phyloP scores from a whole-genome alignment of 2,888 invertebrate species.

The Drosophila pseudotakahashii region DNA sequence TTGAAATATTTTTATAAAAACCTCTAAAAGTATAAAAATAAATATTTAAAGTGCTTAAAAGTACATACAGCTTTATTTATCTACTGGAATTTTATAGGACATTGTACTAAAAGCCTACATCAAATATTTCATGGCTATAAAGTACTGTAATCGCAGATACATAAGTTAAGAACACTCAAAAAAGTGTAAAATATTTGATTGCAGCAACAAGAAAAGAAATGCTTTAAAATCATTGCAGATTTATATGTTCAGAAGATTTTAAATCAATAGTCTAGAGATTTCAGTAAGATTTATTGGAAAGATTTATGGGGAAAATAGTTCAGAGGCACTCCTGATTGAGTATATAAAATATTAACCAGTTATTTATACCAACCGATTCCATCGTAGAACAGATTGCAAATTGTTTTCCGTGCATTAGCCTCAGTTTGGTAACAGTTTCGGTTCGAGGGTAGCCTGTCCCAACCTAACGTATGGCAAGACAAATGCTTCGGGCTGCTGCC shows the following conservation, averaged over 20 bases:
- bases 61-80: too few relatives aligned
- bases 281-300: background rate
- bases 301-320: background rate
- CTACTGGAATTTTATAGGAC: background rate
- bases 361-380: background rate
- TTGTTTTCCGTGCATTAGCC: conserved; percentile 14
- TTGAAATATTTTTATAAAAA: too few relatives aligned
- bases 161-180: background rate
- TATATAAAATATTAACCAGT: background rate
- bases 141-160: background rate
- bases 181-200: background rate
- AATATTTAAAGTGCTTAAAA: too few relatives aligned
- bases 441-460: conserved; percentile 20
- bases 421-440: conserved; percentile 29
- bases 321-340: background rate
- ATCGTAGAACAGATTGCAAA: background rate
- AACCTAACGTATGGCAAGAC: conserved; percentile 54
- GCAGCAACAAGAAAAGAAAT: background rate
- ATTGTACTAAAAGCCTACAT: background rate
- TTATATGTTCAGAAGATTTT: background rate
- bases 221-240: background rate
- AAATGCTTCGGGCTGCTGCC: conserved; percentile 67
- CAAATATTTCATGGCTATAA: background rate
- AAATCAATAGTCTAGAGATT: background rate
- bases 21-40: too few relatives aligned